phyloP scores from a whole-genome alignment of 2,888 invertebrate genomes.

The Leptogaster cylindrica region DNA sequence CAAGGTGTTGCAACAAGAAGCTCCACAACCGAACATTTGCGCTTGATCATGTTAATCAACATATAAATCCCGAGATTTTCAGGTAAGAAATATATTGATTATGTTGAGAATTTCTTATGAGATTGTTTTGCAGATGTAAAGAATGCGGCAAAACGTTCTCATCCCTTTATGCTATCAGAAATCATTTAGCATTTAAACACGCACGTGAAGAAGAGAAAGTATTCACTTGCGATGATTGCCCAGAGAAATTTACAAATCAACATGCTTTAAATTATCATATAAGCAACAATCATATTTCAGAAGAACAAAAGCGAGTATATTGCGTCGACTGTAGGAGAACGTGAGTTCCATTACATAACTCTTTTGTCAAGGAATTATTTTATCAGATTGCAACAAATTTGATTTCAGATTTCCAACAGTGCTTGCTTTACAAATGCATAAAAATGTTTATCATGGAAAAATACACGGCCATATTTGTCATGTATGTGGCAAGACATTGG shows the following conservation, averaged over 20 bases:
- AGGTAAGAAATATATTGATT: constrained; percentile 20
- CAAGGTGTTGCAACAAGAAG: constrained; percentile 41
- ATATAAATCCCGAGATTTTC: constrained; percentile 43
- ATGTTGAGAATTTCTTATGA: background rate
- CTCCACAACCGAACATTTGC: constrained; percentile 35
- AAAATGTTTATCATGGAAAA: constrained; percentile 36
- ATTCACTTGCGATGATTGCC: constrained; percentile 33
- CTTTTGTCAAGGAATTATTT: background rate
- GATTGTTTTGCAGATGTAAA: constrained; percentile 36
- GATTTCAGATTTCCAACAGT: constrained; percentile 36
- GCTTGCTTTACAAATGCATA: constrained; percentile 40
- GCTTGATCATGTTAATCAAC: constrained; percentile 41
- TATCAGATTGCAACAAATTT: background rate
- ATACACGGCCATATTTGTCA: constrained; percentile 44
- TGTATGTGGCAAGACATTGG: constrained; percentile 40
- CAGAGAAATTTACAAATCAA: constrained; percentile 42
- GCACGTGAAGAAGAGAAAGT: constrained; percentile 37
- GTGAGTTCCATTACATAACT: constrained; percentile 9
- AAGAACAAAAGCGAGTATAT: constrained; percentile 30
- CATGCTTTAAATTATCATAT: constrained; percentile 38
- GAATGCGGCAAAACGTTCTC: constrained; percentile 41
- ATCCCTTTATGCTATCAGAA: constrained; percentile 41
- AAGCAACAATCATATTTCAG: constrained; percentile 36
- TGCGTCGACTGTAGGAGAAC: constrained; percentile 42
- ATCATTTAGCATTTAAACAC: constrained; percentile 40